Evolutionary conservation across 2,888 invertebrate genomes (phyloP).

Genomic region (Mimumesa dahlbomi): DNA sequence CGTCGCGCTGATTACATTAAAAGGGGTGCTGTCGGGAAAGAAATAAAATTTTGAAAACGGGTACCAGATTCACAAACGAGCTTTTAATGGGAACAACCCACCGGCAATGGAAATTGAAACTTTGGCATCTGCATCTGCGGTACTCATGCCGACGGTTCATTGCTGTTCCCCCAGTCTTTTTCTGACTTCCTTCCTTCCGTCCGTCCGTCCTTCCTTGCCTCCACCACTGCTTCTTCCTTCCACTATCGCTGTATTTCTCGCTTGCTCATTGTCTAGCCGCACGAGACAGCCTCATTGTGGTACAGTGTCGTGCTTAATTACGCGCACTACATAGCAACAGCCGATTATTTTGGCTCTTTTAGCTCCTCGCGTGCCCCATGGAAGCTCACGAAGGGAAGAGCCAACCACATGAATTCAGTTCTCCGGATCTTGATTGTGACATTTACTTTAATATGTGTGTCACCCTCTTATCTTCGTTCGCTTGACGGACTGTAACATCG

Average conservation of each 20-base stretch:
- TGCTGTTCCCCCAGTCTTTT: neutral
- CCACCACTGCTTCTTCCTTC: neutral
- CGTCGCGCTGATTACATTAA: no score
- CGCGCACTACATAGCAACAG: slow-evolving; percentile 28
- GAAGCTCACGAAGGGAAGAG: neutral
- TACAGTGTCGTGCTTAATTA: slow-evolving; percentile 39
- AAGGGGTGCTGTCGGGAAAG: no score
- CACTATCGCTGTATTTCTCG: slow-evolving; percentile 4
- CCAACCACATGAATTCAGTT: slow-evolving; percentile 11
- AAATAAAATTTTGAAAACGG: no score
- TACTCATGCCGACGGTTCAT: slow-evolving; percentile 11
- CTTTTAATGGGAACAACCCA: slow-evolving; percentile 12
- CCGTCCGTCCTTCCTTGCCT: neutral
- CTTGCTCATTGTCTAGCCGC: slow-evolving; percentile 13
- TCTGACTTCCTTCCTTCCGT: neutral
- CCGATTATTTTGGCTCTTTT: slow-evolving; percentile 26
- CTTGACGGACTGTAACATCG: neutral
- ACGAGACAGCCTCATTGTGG: slow-evolving; percentile 26
- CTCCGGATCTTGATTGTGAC: neutral
- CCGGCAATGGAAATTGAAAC: slow-evolving; percentile 19
- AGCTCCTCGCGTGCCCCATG: no score
- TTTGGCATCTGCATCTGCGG: slow-evolving; percentile 24
- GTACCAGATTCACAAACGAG: no score
- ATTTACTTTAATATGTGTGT: neutral
- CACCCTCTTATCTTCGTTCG: neutral